Evolutionary conservation across 2,113 vertebrate genomes (phyloP), one percentile per base, ranked within the genome.

Genomic region (Erinaceus europaeus): DNA sequence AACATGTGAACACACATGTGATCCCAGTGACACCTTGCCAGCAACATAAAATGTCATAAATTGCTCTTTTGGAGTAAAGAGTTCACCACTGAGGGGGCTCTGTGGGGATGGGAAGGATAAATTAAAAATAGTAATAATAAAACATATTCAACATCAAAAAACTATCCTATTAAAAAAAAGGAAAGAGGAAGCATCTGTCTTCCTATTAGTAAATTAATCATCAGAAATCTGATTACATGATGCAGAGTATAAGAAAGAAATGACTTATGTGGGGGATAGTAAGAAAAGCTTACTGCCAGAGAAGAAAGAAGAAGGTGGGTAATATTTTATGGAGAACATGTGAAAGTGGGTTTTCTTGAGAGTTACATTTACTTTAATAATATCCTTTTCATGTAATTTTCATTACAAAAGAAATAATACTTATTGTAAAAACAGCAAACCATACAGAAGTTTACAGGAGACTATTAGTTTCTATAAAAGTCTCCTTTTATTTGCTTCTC

Each of bases 1-100:
- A 93, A 84, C 76, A 73, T 44, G 57, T 23, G 34, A 79, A 88
- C 12, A 53, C 3, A 64, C n/a, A 77, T 55, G 13, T 73, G 46
- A 84, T 84, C 57, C 38, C 40, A 84, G 50, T 40, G 29, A 73
- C 85, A 86, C 8, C 65, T 85, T 91, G 69, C 73, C 64, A 90
- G 59, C 32, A 77, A 69, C 48, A 74, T 36, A 53, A 76, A 81
- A 77, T 32, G 40, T 73, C 53, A 61, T 75, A 61, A 82, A 74
- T 64, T 74, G 73, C 32, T 90, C 62, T 78, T 44, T 27, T 86
- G 17, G 64, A 48, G 36, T n/a, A n/a, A 23, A n/a, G 46, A 64
- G 29, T 52, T 87, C 42, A 67, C 50, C 55, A 27, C 59, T 21
- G 9, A 42, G 12, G 3, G 53, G 9, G 68, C 55, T 57, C 67